Evolutionary conservation across 2,888 invertebrate genomes (phyloP), one percentile per base, ranked within the genome.

Genomic region (Thymelicus acteon): DNA sequence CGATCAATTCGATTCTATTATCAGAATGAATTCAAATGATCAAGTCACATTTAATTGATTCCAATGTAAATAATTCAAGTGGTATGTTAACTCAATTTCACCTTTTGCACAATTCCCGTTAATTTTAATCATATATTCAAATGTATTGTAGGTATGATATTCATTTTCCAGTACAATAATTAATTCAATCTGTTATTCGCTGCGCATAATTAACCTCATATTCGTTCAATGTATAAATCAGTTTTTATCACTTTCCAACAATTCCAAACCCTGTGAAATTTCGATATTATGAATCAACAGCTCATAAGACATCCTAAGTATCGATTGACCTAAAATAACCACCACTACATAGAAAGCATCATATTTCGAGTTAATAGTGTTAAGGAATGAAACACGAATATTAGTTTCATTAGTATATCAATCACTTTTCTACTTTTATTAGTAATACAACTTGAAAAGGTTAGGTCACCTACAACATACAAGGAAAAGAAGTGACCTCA

Each of bases 361-460:
- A 63, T n/a, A 57, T 62, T 6, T 48, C 58, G 24, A 48, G 60
- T 67, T 67, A 70, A 70, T 70, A 80, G 78, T 81, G 73, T 77
- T 78, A 84, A 81, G 82, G 86, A 81, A 83, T 83, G 82, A 82
- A 85, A 84, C 80, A 77, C 78, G 78, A 82, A 79, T 76, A 80
- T 85, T 87, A 87, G 82, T 73, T 73, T 76, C 75, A 76, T 81
- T 81, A 82, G 78, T 80, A 68, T 19, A 52, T 62, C 67, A 44
- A 66, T 72, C 68, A 77, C 74, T 77, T 76, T 73, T 37, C 69
- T 64, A 64, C 49, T 49, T 15, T 40, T 63, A 60, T 67, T 70
- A 70, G 64, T 70, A 60, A 47, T 57, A 61, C 61, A 77, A 76
- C 75, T 78, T 71, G 40, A 70, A 64, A 70, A 8, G 31, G 31